Conservation (phyloP, 2,113 vertebrate species). For the Spermophilus dauricus region DNA sequence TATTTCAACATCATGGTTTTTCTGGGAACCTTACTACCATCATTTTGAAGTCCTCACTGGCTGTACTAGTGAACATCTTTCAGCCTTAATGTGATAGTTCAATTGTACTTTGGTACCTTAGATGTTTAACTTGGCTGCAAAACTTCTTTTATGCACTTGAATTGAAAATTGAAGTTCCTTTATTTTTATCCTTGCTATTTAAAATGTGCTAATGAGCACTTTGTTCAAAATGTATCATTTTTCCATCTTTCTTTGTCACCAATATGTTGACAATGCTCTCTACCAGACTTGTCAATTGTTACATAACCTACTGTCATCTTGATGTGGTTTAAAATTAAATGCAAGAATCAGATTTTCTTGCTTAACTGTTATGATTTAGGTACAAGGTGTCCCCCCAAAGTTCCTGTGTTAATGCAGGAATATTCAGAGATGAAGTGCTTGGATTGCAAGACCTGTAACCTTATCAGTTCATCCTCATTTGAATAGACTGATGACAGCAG, state of each 20-base stretch:
- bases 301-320: background rate
- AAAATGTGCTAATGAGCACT: background rate
- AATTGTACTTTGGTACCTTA: background rate
- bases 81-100: background rate
- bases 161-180: slow-evolving; percentile 18
- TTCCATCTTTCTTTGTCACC: background rate
- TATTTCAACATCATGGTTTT: background rate
- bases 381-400: too few relatives aligned
- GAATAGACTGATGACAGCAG: too few relatives aligned
- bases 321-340: background rate
- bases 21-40: too few relatives aligned
- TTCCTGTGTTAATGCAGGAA: too few relatives aligned
- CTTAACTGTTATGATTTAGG: background rate
- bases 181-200: slow-evolving; percentile 39
- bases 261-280: background rate
- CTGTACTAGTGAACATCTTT: background rate
- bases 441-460: too few relatives aligned
- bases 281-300: background rate
- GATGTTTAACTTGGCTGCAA: background rate
- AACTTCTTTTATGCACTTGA: background rate
- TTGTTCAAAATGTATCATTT: background rate
- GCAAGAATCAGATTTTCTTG: background rate
- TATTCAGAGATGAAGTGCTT: too few relatives aligned
- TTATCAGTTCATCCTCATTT: too few relatives aligned
- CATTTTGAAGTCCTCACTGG: background rate